phyloP scores from a whole-genome alignment of 2,797 vertebrate genomes.

The Pseudomugil tenellus region DNA sequence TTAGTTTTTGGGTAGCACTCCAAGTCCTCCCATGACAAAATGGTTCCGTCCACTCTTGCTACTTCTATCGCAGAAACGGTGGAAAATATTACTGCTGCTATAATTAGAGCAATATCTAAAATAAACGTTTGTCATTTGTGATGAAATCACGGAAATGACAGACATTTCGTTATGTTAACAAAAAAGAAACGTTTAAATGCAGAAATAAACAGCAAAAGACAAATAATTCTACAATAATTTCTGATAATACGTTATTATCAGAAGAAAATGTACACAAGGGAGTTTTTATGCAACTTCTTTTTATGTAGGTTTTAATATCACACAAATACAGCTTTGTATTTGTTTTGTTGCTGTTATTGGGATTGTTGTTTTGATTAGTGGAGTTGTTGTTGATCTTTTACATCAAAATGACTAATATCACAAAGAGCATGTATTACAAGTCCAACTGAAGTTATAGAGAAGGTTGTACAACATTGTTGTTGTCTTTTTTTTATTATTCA shows the following conservation, averaged over 20 bases:
- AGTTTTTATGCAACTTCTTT: neutral
- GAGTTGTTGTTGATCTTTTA: too few species aligned
- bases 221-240: neutral
- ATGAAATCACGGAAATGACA: conserved; percentile 25
- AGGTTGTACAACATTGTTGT: conserved; percentile 4
- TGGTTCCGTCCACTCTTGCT: conserved; percentile 67
- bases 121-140: conserved; percentile 57
- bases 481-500: neutral
- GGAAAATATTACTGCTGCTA: conserved; percentile 74
- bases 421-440: too few species aligned
- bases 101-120: conserved; percentile 73
- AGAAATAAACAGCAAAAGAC: neutral
- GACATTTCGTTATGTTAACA: neutral
- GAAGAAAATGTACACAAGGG: neutral
- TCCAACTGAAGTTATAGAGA: neutral
- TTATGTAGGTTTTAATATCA: neutral
- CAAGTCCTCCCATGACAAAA: neutral
- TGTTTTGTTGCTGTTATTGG: neutral
- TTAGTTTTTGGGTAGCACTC: neutral
- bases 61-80: conserved; percentile 65
- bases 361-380: neutral
- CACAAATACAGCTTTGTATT: neutral
- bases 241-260: neutral
- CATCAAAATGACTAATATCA: too few species aligned
- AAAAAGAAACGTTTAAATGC: neutral